Conservation (phyloP, 2,888 invertebrate species). For the Parasteatoda lunata region DNA sequence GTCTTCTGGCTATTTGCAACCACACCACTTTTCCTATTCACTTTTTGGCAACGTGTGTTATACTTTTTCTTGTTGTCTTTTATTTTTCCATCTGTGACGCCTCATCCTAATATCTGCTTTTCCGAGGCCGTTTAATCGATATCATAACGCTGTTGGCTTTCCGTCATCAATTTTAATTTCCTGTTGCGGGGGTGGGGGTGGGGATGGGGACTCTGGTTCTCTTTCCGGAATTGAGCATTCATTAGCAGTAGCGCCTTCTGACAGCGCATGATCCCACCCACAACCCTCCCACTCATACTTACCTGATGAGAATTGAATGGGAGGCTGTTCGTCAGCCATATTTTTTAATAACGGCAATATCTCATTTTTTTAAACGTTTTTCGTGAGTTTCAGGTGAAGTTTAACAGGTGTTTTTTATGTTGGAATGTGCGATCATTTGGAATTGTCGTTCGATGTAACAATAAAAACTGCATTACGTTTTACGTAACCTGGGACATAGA, state of each 20-base stretch:
- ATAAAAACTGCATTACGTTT: no score
- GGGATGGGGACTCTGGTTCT: conserved; percentile 39
- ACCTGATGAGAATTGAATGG: no score
- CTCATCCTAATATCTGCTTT: conserved; percentile 34
- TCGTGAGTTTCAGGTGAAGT: no score
- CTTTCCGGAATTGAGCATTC: conserved; percentile 39
- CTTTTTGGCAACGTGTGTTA: conserved; percentile 10
- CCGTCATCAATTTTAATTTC: conserved; percentile 65
- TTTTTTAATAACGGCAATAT: no score
- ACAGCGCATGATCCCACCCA: no score
- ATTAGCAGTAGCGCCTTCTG: conserved; percentile 27
- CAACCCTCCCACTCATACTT: no score
- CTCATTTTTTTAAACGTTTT: no score
- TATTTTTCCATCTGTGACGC: background rate
- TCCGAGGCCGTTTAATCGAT: conserved; percentile 43
- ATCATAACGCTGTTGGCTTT: conserved; percentile 55
- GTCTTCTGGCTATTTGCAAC: background rate
- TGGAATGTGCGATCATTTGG: no score
- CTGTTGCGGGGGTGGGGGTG: conserved; percentile 5
- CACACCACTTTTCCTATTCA: conserved; percentile 3
- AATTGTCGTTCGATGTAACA: no score
- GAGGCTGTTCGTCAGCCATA: no score
- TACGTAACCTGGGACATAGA: no score
- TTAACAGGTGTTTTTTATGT: no score
- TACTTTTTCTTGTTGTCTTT: conserved; percentile 15